Evolutionary conservation across 2,113 vertebrate genomes (phyloP), one percentile per base, ranked within the genome.

Genomic region (Genyomyrus donnyi): DNA sequence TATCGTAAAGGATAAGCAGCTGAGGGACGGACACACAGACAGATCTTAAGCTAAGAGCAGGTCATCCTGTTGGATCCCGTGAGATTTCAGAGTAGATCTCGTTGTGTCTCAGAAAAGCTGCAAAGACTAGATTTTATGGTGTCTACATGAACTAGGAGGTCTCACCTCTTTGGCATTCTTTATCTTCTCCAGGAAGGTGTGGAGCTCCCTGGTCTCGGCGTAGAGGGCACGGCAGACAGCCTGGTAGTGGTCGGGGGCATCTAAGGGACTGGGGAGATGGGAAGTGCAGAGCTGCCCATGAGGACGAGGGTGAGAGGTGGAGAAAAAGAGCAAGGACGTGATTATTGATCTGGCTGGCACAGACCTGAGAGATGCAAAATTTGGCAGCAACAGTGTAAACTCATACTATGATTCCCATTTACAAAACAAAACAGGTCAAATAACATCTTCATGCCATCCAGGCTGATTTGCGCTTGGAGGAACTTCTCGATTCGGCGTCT

Each of bases 201-300:
- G 94, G 3, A 99, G 95, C 91, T 99, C 98, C 96, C 96, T 97
- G 48, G 98, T 98, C 94, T 99, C 98, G 1, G 98, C 96, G 92
- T 97, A 98, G 10, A 99, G 96, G n/a, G 98, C 98, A 9, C 98
- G 97, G 52, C 98, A 99, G 90, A 99, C 98, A 3, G 98, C 98
- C 95, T 98, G 98, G 92, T 99, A 99, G 94, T 99, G 98, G 93
- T 94, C 97, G 0, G 96, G 93, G 0, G 97, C 98, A 35, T 99
- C 98, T 0, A 97, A 96, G 6, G 94, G 95, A 0, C 96, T 94
- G 42, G 97, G 96, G 9, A 99, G 97, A 93, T 98, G 98, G 91
- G 96, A 94, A 66, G 96, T 96, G 92, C 98, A 99, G 87, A 98
- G 91, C 98, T 99, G 77, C 46, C 90, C 50, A 92, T 48, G 92